Evolutionary conservation across 2,797 vertebrate species (phyloP).

Genomic region (Acomys russatus): DNA sequence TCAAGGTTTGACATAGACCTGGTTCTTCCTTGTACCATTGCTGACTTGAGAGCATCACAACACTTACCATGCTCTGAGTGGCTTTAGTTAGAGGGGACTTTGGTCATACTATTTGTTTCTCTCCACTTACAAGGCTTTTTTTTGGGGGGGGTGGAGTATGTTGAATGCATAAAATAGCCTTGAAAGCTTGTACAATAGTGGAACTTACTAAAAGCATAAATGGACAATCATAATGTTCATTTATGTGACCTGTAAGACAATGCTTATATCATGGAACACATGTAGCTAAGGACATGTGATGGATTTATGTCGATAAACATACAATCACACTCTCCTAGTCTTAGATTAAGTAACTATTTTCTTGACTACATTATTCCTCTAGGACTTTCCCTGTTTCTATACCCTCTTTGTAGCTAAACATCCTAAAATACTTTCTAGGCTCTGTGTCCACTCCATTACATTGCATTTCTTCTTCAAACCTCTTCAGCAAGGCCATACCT

Average conservation of each 20-base stretch:
- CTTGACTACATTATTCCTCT: not conserved
- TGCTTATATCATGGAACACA: not conserved
- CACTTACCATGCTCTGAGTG: not conserved
- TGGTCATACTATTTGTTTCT: not conserved
- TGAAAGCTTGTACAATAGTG: conserved; percentile 2
- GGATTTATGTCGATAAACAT: not conserved
- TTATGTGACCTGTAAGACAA: not conserved
- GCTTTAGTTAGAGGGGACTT: not conserved
- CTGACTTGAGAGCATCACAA: not conserved
- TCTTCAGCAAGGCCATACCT: not conserved
- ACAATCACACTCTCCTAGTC: conserved; percentile 1
- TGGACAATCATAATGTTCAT: no score
- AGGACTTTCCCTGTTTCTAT: not conserved
- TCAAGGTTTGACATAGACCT: conserved; percentile 90
- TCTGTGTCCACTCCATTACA: not conserved
- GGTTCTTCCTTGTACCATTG: not conserved
- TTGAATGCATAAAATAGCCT: not conserved
- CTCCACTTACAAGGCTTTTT: not conserved
- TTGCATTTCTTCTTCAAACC: not conserved
- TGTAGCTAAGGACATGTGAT: not conserved
- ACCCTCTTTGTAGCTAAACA: not conserved
- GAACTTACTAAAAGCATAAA: conserved; percentile 2
- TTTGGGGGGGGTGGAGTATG: not conserved
- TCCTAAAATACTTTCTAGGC: not conserved
- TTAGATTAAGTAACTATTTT: not conserved